Evolutionary conservation across 2,888 invertebrate genomes (phyloP), one percentile per base, ranked within the genome.

Genomic region (Protula sp.): DNA sequence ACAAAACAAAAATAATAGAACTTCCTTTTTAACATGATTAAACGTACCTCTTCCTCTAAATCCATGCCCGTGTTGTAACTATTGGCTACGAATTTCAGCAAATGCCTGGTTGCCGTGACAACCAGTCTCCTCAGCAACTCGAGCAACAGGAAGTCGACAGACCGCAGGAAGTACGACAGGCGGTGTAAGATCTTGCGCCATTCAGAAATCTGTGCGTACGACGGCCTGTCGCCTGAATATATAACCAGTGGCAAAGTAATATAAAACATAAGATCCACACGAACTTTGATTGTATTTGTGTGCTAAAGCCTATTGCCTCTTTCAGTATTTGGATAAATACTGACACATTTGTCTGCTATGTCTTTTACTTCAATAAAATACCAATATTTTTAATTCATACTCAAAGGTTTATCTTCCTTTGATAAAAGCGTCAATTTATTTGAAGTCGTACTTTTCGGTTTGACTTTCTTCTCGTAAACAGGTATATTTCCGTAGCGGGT

Each of bases 81-180:
- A 2, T 69, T 62, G 2, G 70, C 68, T 2, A 80, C 65, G 60
- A 75, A 76, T 26, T 75, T 71, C n/a, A 72, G 61, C 19, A 79
- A 69, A n/a, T 67, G 62, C 22, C 71, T 65, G 29, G 73, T 71
- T 14, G 77, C 74, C 3, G 75, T 74, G 54, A 74, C 67, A 24
- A 81, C 80, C 26, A 81, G 70, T 53, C 77, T 67, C 27, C 78
- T 67, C 54, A 79, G 69, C 70, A 81, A 67, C 51, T 80, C 79
- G 62, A 78, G 67, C 38, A 80, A 59, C 30, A 76, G 67, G 63
- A 76, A 78, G 67, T 80, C 80, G 4, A 81, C 69, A 2, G 72
- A 70, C 24, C 72, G 68, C 38, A 80, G 70, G 65, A 80, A 81
- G 38, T 73, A 70, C 1, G 75, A 70, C 58, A 81, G 65, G 9